Conservation (phyloP, 2,113 vertebrate species). For the Plotosus lineatus region DNA sequence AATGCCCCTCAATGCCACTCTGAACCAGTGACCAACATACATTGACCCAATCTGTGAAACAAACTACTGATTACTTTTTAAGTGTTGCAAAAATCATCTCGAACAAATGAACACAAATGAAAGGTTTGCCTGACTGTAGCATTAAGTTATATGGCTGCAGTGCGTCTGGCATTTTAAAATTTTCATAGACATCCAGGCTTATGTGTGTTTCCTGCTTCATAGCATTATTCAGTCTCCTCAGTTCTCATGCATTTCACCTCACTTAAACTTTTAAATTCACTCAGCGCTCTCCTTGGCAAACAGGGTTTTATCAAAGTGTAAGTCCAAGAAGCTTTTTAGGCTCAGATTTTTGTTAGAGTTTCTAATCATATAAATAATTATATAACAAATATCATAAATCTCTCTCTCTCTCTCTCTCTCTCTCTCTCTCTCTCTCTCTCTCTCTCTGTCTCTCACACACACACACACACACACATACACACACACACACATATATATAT, state of each 20-base stretch:
- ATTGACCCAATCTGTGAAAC: conserved; percentile 64
- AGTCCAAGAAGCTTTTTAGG: too few species aligned
- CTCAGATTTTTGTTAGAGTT: too few species aligned
- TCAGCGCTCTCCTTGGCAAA: neutral
- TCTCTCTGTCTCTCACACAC: too few species aligned
- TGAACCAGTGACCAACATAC: conserved; percentile 59
- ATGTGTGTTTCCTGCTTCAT: conserved; percentile 49
- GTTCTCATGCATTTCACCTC: conserved; percentile 36
- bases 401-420: too few species aligned
- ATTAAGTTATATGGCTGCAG: conserved; percentile 61
- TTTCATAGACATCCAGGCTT: conserved; percentile 42
- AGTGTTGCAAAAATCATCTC: conserved; percentile 66
- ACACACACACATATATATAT: too few species aligned
- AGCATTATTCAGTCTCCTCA: conserved; percentile 42
- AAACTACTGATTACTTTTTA: conserved; percentile 61
- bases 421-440: too few species aligned
- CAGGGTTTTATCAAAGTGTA: too few species aligned
- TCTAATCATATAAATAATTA: too few species aligned
- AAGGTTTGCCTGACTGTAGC: conserved; percentile 15
- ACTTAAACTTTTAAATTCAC: conserved; percentile 2
- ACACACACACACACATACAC: too few species aligned
- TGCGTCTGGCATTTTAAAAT: conserved; percentile 54
- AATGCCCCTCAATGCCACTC: conserved; percentile 15
- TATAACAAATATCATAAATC: too few species aligned
- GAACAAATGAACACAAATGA: conserved; percentile 33